Conservation (phyloP, 2,113 vertebrate genomes). For the Salvelinus sp. region DNA sequence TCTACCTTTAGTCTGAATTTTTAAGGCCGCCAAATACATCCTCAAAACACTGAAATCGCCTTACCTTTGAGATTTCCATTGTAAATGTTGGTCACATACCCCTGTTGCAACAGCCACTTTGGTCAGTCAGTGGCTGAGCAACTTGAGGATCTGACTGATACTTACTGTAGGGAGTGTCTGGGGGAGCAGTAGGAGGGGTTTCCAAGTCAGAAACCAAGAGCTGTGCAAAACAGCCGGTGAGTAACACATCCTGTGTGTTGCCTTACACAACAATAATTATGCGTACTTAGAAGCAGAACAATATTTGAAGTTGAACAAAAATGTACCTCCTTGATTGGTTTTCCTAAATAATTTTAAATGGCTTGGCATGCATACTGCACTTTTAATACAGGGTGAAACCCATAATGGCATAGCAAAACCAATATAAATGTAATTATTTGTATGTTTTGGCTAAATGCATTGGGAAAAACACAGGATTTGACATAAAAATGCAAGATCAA, state of each 20-base stretch:
- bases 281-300: neutral
- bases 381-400: too few species aligned
- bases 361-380: too few species aligned
- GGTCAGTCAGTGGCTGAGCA: neutral
- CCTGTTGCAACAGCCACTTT: neutral
- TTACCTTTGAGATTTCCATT: conserved; percentile 31
- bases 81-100: neutral
- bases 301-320: too few species aligned
- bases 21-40: neutral
- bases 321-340: too few species aligned
- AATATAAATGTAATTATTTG: too few species aligned
- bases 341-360: too few species aligned
- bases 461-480: too few species aligned
- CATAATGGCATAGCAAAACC: too few species aligned
- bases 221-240: too few species aligned
- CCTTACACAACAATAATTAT: neutral
- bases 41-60: neutral
- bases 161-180: neutral
- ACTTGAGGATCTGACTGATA: neutral
- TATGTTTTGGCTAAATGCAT: too few species aligned
- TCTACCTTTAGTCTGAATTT: neutral
- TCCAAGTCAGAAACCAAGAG: neutral
- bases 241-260: neutral
- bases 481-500: too few species aligned
- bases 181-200: neutral